Base-by-base conservation (phyloP, 2,888 invertebrate genomes). In the Meteorus colon region DNA sequence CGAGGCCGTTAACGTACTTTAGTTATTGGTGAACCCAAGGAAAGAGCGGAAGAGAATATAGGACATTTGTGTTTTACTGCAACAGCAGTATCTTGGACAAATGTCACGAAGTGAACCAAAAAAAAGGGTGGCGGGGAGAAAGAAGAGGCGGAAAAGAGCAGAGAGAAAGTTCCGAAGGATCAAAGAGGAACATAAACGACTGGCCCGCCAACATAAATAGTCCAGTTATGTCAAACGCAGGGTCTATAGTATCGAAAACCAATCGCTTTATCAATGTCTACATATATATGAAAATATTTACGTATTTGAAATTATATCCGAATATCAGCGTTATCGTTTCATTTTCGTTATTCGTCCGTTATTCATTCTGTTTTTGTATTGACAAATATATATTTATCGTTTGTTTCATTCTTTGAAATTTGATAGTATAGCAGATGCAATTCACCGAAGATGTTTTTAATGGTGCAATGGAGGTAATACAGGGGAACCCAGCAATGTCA, bases 151-250 rank as follows among this genome's bases (percentile, higher is more conserved):
- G 16, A 48, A 48, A 48, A 19, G 24, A 55, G 66, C 55, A 37
- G 67, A 41, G 27, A 66, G 51, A 66, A 31, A 73, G 48, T 55
- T 67, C 19, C 4, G 19, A 19, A 24, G 45, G 65, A 75, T 48
- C 34, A 55, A 59, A 37, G 34, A 60, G 65, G 60, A 60, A 70
- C 74, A 74, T 77, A 75, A 60, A 77, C 66, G 37, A 48, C 41
- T 69, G 59, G 65, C 62, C 70, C 37, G 63, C 72, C 76, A 76
- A 78, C 79, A 78, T 80, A 80, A 80, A 80, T 79, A 79, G 75
- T 55, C 74, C 73, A 65, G 76, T 77, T 69, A 71, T 74, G 80
- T 79, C 79, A 79, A 74, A 73, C 51, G 48, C 80, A 80, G 77
- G 75, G 63, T 59, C 66, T 16, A 62, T 27, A 71, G 24, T 29